These are phyloP conservation scores for Cheilosia scutellata DNA, from an alignment of 2,888 invertebrate genomes.

Conservation along the genomic window DNA sequence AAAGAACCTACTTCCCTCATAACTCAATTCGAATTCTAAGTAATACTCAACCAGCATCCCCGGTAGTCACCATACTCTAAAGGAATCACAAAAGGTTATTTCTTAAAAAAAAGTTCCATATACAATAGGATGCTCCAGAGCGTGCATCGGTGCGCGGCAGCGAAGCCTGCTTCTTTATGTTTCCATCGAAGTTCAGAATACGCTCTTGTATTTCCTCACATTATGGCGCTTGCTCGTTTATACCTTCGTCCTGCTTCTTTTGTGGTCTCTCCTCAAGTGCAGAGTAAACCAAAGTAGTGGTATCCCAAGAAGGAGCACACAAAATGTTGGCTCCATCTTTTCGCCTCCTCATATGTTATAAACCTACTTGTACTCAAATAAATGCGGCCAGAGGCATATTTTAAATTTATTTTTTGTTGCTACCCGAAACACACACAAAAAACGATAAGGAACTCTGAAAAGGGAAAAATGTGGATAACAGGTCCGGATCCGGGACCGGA, in stretches of 20 bases:
- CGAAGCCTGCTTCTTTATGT: slow-evolving; percentile 1
- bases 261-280: background rate
- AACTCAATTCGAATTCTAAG: background rate
- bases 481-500: slow-evolving; percentile 25
- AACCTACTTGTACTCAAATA: slow-evolving; percentile 9
- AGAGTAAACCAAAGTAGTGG: slow-evolving; percentile 8
- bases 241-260: background rate
- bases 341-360: slow-evolving; percentile 2
- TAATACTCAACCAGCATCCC: background rate
- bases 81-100: background rate
- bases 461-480: slow-evolving; percentile 52
- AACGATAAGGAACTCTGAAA: slow-evolving; percentile 17
- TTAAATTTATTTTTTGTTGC: slow-evolving; percentile 21
- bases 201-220: background rate
- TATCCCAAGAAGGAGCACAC: background rate
- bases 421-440: slow-evolving; percentile 15
- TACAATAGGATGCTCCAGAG: background rate
- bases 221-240: slow-evolving; percentile 4
- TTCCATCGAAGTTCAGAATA: background rate
- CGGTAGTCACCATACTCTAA: background rate
- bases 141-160: background rate
- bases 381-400: slow-evolving; percentile 47
- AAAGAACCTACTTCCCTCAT: background rate
- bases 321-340: slow-evolving; percentile 8
- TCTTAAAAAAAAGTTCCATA: background rate